phyloP scores from a whole-genome alignment of 2,113 vertebrate genomes.

The Saimiri boliviensis region DNA sequence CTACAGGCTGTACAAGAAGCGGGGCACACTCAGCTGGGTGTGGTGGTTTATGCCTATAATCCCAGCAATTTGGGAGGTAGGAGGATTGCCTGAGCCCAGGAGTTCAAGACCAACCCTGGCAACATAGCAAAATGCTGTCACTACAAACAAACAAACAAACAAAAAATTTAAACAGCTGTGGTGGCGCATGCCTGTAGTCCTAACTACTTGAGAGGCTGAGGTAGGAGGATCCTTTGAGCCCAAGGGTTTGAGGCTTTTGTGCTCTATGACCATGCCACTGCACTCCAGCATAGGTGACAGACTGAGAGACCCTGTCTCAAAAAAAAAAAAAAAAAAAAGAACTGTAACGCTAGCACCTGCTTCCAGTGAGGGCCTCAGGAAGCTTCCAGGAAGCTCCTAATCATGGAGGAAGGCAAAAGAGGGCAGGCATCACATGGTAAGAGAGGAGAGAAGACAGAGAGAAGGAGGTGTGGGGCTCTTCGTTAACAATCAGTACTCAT shows the following conservation, averaged over 20 bases:
- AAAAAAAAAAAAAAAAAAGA: not conserved
- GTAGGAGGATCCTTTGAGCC: too few relatives aligned
- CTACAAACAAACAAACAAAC: too few relatives aligned
- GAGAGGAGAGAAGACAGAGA: not conserved
- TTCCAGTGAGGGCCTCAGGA: not conserved
- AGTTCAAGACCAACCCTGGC: too few relatives aligned
- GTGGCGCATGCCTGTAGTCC: too few relatives aligned
- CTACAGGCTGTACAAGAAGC: too few relatives aligned
- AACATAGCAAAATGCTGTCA: too few relatives aligned
- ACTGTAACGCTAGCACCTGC: not conserved
- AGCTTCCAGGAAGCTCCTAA: not conserved
- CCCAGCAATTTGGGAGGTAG: too few relatives aligned
- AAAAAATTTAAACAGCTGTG: too few relatives aligned
- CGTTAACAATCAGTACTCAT: not conserved
- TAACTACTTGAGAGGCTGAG: too few relatives aligned
- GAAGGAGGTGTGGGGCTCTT: not conserved
- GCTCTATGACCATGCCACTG: too few relatives aligned
- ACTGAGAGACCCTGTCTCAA: not conserved
- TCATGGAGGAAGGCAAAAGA: not conserved
- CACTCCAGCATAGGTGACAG: not conserved
- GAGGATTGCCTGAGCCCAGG: too few relatives aligned
- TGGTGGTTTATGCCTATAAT: not conserved
- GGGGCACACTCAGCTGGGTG: not conserved
- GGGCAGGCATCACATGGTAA: not conserved
- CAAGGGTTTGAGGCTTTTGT: too few relatives aligned